Conservation (phyloP, 2,797 vertebrate genomes). For the Sphenodon punctatus region DNA sequence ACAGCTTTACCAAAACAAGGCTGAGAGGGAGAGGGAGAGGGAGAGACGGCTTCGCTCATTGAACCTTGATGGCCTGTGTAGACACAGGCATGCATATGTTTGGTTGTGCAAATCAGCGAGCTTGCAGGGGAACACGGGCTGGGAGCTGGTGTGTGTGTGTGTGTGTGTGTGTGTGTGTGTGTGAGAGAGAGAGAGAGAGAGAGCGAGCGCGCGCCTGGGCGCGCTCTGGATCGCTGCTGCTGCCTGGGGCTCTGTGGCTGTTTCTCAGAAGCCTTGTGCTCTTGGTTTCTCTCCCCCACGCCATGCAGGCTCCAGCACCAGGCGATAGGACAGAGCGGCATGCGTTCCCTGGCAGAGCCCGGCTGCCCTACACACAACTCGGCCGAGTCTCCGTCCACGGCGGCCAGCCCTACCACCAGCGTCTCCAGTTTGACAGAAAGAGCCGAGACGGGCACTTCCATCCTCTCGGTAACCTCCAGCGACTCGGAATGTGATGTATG, state of each 20-base stretch:
- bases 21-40: too few species aligned
- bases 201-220: not conserved
- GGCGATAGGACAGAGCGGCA: conserved; percentile 96
- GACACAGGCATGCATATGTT: not conserved
- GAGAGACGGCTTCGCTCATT: not conserved
- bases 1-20: not conserved
- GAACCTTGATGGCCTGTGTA: not conserved
- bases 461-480: conserved; percentile 98
- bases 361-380: conserved; percentile 97
- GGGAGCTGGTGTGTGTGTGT: conserved; percentile 30
- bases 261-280: conserved; percentile 61
- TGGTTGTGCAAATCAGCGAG: too few species aligned
- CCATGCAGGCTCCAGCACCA: conserved; percentile 96
- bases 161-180: not conserved
- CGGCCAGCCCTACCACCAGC: conserved; percentile 97
- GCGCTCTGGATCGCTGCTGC: too few species aligned
- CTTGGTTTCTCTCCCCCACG: conserved; percentile 72
- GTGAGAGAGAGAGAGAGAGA: not conserved
- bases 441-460: conserved; percentile 95
- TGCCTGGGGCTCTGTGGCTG: not conserved
- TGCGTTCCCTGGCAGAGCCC: conserved; percentile 96
- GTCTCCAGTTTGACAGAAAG: conserved; percentile 97
- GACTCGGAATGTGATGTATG: conserved; percentile 99
- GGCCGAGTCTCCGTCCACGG: conserved; percentile 97
- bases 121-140: not conserved